Conservation (phyloP, 2,888 invertebrate species). For the Merodon equestris region DNA sequence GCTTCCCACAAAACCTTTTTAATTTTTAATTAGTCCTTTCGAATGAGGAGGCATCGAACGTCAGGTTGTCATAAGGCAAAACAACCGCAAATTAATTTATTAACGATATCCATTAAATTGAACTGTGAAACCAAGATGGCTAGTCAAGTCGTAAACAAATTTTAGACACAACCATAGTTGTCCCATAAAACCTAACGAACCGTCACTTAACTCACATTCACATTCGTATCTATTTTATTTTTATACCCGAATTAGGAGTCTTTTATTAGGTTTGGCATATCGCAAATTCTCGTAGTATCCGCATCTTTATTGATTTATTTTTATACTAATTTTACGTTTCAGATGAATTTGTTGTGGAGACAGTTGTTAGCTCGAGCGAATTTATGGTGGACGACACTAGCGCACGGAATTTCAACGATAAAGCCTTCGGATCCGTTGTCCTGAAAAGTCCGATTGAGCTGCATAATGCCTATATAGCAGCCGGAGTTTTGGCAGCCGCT, state of each 20-base stretch:
- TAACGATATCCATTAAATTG: too few species aligned
- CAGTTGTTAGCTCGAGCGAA: slow-evolving; percentile 81
- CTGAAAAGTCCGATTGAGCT: slow-evolving; percentile 81
- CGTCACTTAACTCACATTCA: too few species aligned
- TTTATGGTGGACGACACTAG: slow-evolving; percentile 79
- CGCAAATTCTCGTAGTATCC: background rate
- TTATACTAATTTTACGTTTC: slow-evolving; percentile 71
- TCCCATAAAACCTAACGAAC: too few species aligned
- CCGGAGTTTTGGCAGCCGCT: slow-evolving; percentile 87
- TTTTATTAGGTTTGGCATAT: background rate
- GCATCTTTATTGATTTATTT: slow-evolving; percentile 9
- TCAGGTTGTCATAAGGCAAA: too few species aligned
- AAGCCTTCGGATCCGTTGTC: slow-evolving; percentile 78
- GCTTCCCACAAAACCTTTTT: too few species aligned
- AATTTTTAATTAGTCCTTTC: too few species aligned
- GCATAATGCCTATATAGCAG: slow-evolving; percentile 89
- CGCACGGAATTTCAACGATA: slow-evolving; percentile 79
- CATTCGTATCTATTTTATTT: slow-evolving; percentile 1
- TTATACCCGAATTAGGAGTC: slow-evolving; percentile 5
- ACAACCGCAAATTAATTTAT: too few species aligned
- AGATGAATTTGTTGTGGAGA: slow-evolving; percentile 87
- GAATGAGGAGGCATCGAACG: too few species aligned
- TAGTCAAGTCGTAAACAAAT: too few species aligned
- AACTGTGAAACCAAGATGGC: too few species aligned
- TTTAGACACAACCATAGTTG: too few species aligned